These are phyloP conservation scores for Brachypalpus laphriformis DNA, from an alignment of 2,888 invertebrate genomes.

Conservation along the genomic window DNA sequence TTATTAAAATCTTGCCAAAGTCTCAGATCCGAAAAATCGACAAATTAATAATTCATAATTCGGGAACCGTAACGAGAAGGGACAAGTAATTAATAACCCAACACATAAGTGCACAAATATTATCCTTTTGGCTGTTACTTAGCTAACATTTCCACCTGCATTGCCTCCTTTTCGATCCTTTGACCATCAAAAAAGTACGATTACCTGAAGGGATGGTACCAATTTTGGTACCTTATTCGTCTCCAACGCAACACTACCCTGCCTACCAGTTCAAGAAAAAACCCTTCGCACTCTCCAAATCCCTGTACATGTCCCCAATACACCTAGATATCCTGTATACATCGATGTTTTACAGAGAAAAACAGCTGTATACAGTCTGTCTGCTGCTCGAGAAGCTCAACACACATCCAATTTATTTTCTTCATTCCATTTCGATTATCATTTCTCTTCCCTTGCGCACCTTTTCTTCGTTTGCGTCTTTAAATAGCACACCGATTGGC, in stretches of 20 bases:
- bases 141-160: too few relatives aligned
- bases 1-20: too few relatives aligned
- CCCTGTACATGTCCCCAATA: neutral
- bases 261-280: neutral
- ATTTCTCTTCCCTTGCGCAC: neutral
- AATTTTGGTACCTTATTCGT: neutral
- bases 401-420: conserved; percentile 9
- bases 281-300: neutral
- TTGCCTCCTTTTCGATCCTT: too few relatives aligned
- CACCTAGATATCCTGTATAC: neutral
- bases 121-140: too few relatives aligned
- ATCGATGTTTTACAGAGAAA: neutral
- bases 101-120: too few relatives aligned
- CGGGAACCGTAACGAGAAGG: too few relatives aligned
- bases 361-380: conserved; percentile 1
- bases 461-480: conserved; percentile 38
- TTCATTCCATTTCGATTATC: conserved; percentile 46
- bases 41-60: too few relatives aligned
- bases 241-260: neutral
- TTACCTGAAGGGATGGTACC: too few relatives aligned
- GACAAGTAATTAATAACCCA: too few relatives aligned
- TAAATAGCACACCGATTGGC: conserved; percentile 5
- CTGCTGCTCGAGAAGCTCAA: neutral
- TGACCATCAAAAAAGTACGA: too few relatives aligned
- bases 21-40: too few relatives aligned